Percentiles rank a stretch among this genome's conserved stretches.
phyloP scores from a whole-genome alignment of 2,888 invertebrate genomes.

The Meganola albula region DNA sequence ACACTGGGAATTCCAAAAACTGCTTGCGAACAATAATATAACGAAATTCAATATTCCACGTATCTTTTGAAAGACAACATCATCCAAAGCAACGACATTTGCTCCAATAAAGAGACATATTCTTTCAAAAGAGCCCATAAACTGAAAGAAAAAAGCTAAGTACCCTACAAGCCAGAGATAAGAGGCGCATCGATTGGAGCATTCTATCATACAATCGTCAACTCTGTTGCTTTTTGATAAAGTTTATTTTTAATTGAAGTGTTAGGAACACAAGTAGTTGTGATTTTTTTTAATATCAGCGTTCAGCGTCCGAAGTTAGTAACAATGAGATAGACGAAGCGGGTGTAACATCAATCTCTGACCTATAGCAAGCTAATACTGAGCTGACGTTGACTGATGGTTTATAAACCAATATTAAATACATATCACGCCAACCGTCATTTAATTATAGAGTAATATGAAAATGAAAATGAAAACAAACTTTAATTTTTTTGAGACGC shows the following conservation, averaged over 20 bases:
- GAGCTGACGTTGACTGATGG: constrained; percentile 39
- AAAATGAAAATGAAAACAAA: no score
- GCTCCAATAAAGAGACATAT: constrained; percentile 14
- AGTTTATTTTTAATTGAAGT: not conserved
- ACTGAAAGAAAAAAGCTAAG: constrained; percentile 17
- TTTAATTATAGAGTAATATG: constrained; percentile 30
- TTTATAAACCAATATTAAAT: constrained; percentile 30
- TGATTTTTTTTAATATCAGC: constrained; percentile 35
- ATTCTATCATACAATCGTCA: not conserved
- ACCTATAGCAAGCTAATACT: constrained; percentile 36
- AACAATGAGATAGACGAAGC: constrained; percentile 38
- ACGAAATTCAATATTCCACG: not conserved
- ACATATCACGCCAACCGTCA: constrained; percentile 26
- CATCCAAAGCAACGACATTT: constrained; percentile 16
- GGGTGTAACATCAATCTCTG: constrained; percentile 35
- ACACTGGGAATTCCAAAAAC: no score
- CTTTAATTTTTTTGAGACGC: no score
- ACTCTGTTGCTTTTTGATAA: accelerated
- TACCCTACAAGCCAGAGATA: constrained; percentile 11
- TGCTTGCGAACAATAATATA: no score
- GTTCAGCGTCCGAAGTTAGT: constrained; percentile 29
- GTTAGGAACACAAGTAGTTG: constrained; percentile 15
- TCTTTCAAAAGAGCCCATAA: constrained; percentile 13
- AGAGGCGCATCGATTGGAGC: constrained; percentile 21
- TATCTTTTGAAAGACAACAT: constrained; percentile 6